phyloP scores from a whole-genome alignment of 1,140 invertebrate genomes.

The Carposina sasakii region DNA sequence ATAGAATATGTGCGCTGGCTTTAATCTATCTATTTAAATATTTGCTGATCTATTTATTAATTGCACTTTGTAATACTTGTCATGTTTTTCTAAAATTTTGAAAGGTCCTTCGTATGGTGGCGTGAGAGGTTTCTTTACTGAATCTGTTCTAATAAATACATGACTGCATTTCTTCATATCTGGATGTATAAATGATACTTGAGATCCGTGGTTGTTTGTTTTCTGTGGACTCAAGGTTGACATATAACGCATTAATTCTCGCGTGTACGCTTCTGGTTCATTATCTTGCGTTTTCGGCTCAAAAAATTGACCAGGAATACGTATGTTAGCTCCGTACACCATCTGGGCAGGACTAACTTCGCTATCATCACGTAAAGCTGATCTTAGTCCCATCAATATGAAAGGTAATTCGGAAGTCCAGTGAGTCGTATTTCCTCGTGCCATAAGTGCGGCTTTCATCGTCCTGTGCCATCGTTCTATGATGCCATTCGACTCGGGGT shows the following conservation, averaged over 20 bases:
- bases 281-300: not conserved
- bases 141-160: not conserved
- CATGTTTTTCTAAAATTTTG: not conserved
- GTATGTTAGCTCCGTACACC: slow-evolving; percentile 31
- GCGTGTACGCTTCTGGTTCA: not conserved
- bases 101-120: slow-evolving; percentile 7
- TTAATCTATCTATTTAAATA: slow-evolving; percentile 1
- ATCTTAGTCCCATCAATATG: slow-evolving; percentile 40
- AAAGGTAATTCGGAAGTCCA: slow-evolving; percentile 41
- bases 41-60: not conserved
- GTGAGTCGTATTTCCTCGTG: not conserved
- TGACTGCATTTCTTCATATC: not conserved
- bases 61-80: not conserved
- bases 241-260: not conserved
- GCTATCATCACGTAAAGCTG: slow-evolving; percentile 14
- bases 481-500: slow-evolving; percentile 45
- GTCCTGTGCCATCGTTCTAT: slow-evolving; percentile 45
- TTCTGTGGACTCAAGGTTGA: not conserved
- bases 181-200: not conserved
- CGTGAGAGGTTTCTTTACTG: slow-evolving; percentile 3
- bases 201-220: not conserved
- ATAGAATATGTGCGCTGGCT: not conserved
- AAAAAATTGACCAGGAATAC: slow-evolving; percentile 25
- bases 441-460: slow-evolving; percentile 45
- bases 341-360: slow-evolving; percentile 28